Base-by-base conservation (phyloP, 2,113 vertebrate genomes). In the Procavia capensis region DNA sequence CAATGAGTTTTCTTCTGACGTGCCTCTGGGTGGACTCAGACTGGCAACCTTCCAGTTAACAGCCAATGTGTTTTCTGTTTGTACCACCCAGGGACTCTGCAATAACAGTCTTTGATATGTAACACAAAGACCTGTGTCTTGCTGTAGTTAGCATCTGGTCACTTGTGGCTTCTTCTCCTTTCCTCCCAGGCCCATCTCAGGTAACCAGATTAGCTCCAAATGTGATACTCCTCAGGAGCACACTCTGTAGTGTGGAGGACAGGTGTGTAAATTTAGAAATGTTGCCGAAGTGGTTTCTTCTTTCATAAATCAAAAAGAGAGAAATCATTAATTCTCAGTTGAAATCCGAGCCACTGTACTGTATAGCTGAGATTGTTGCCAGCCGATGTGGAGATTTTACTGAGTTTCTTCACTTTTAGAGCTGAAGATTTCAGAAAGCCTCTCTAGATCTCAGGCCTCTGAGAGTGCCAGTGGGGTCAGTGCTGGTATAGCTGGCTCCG, bases 351-450 rank as follows among this genome's bases (percentile, higher is more conserved):
- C 70, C 39, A 34, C 64, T 68, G 78, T 72, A 27, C 9, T 45
- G 34, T n/a, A 39, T 47, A 50, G 36, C 76, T 70, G 85, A 84
- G 68, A 36, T 29, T 13, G 1, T 17, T 79, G 86, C n/a, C 11
- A 93, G 36, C 83, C 34, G 20, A 79, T n/a, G 27, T 82, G 54
- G 19, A 78, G 74, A 19, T 72, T 76, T 86, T 31, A 54, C 22
- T 54, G 34, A 50, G 17, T 22, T 34, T 31, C 43, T 50, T 2
- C 8, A 47, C 34, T 75, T 92, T 76, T 24, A 29, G 83, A 86
- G 41, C 59, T 86, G 66, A 70, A 17, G 41, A 57, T 80, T 93
- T 94, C 81, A 91, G 83, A 82, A 92, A 92, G 61, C 54, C 13
- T n/a, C 54, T 43, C 27, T 41, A 43, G 47, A 70, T 41, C 64